Evolutionary conservation across 2,797 vertebrate genomes (phyloP), one percentile per base, ranked within the genome.

Genomic region (Basileuterus tristriatus): DNA sequence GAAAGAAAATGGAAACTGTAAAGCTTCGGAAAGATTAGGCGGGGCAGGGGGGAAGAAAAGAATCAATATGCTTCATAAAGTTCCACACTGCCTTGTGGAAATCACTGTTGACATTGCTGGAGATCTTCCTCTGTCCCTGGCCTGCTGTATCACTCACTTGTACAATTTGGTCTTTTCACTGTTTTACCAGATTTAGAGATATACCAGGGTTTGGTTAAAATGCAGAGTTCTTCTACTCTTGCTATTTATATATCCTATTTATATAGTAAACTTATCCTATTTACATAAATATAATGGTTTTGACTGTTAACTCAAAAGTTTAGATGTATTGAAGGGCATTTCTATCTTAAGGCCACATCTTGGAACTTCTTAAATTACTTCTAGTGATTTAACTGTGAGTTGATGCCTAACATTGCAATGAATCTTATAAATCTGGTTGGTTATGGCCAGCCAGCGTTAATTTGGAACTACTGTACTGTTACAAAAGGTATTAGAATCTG

Each of bases 401-500:
- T 91, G 87, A 91, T 76, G 32, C 30, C 90, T 63, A 90, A 65
- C 6, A 10, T 84, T 91, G 67, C 8, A 10, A 72, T 92, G 60
- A 93, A 56, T 69, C 68, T 94, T 94, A 90, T 85, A 64, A 88
- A 96, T 93, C 41, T 77, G 50, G 23, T n/a, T 44, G 70, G 74
- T 93, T 96, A 95, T 87, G 80, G 67, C 71, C 60, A 94, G 43
- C 6, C 21, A 84, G 19, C 30, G 4, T 41, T 93, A 86, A 94
- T 94, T 64, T 88, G 44, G 32, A 90, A 19, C 47, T 43, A 82
- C 24, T 12, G 32, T 72, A 72, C n/a, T 93, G 49, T 91, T 86
- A 90, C 29, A 87, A 90, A 92, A 94, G 67, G 34, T 87, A 95
- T 92, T 88, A 89, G 59, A 94, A 83, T 71, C 34, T 90, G 60